Base-by-base conservation (phyloP, 2,888 invertebrate genomes). In the Gibbula magus region DNA sequence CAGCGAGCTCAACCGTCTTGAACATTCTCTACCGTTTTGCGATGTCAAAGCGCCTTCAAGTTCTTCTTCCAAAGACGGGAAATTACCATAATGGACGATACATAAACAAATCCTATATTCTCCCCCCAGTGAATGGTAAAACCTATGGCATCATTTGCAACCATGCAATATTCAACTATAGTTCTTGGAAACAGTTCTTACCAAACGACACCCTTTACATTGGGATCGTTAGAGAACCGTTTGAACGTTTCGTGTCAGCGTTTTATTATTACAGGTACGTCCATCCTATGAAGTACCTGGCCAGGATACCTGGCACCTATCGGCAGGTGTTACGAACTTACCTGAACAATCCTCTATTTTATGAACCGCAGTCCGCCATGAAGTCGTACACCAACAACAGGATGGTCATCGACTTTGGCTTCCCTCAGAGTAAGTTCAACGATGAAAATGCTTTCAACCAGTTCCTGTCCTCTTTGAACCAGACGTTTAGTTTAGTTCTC, bases 211-310 rank as follows among this genome's bases (percentile, higher is more conserved):
- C 86, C 0, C 84, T 84, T 1, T 86, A 86, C 45, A 82, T 87
- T 18, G 87, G 85, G 3, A 86, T 87, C 52, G 61, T 87, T n/a
- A 81, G 87, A 2, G 87, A 87, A 70, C 87, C 87, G 16, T 86
- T 82, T 75, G 80, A 82, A 20, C 86, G 86, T n/a, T 85, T 87
- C 39, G 83, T 84, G 51, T 87, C 87, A 0, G 83, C 83, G 10
- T 81, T 87, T 77, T 81, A 83, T 32, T 87, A 87, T 67, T 84
- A 25, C 29, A 20, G 45, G 51, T 51, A 25, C 4, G 45, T 39
- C 2, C 18, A 32, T 25, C 45, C 74, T 2, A 45, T n/a, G 2
- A 25, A 35, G 22, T 74, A 74, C 22, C 35, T 74, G 13, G 25
- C 39, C n/a, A 16, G 20, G 16, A 74, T 74, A 22, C 39, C 45